Percentiles rank a stretch among this genome's conserved stretches.
These are phyloP conservation scores for Macroglossus sobrinus DNA, from an alignment of 2,113 vertebrate genomes.

Conservation along the genomic window DNA sequence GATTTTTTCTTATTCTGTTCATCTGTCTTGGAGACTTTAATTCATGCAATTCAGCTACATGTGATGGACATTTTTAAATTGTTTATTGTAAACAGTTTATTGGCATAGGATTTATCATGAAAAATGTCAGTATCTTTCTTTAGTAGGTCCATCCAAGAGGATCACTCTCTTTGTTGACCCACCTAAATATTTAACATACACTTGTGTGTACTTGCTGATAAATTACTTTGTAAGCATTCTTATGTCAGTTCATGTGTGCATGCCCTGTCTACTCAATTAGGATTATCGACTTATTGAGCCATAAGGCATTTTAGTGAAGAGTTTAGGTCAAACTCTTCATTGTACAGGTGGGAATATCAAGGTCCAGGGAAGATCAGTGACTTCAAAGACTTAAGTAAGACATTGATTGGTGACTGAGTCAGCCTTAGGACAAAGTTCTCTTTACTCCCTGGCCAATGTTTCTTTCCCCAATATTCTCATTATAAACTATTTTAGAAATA, in stretches of 20 bases:
- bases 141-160: neutral
- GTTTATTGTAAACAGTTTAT: neutral
- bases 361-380: neutral
- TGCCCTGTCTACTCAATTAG: conserved; percentile 54
- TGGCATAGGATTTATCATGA: neutral
- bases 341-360: neutral
- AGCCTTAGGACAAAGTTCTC: neutral
- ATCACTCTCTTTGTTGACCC: neutral
- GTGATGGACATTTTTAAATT: neutral
- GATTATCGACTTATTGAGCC: conserved; percentile 37
- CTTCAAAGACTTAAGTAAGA: neutral
- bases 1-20: neutral
- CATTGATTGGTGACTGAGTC: neutral
- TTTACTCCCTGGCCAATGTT: neutral
- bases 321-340: neutral
- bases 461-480: neutral
- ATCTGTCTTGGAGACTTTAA: neutral
- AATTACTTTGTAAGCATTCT: conserved; percentile 38
- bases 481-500: neutral
- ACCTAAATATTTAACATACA: neutral
- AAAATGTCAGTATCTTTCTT: neutral
- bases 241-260: conserved; percentile 13
- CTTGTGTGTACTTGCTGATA: neutral
- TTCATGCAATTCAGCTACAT: neutral
- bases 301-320: conserved; percentile 27